Conservation (phyloP, 2,113 vertebrate genomes). For the Anhinga anhinga region DNA sequence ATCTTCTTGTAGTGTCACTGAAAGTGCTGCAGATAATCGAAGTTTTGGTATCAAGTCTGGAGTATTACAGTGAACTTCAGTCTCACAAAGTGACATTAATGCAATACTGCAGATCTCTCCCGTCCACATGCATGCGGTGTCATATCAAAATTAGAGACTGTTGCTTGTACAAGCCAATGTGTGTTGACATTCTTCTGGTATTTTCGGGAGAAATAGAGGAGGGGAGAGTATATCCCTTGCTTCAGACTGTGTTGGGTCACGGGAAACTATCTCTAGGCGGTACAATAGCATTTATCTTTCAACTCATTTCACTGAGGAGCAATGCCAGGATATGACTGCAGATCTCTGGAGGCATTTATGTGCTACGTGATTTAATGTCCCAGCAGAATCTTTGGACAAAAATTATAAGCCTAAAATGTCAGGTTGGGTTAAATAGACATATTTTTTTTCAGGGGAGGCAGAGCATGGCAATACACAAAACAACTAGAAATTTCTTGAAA, state of each 20-base stretch:
- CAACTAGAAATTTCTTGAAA: neutral
- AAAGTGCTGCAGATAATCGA: neutral
- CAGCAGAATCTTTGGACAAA: neutral
- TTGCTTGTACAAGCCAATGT: neutral
- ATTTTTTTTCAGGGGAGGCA: neutral
- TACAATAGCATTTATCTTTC: neutral
- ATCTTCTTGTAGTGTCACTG: neutral
- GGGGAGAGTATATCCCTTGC: neutral
- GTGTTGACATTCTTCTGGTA: neutral
- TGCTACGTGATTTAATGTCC: neutral
- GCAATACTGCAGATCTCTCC: neutral
- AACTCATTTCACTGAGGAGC: neutral
- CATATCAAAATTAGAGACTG: neutral
- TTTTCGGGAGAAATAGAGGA: neutral
- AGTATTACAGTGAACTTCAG: neutral
- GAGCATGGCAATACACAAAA: neutral
- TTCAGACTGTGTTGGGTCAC: neutral
- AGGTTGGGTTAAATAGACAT: neutral
- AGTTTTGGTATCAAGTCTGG: neutral
- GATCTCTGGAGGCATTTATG: neutral
- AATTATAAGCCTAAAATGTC: neutral
- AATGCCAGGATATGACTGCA: neutral
- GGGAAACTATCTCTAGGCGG: neutral
- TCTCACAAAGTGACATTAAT: neutral
- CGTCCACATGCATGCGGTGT: neutral